Evolutionary conservation across 2,797 vertebrate species (phyloP).

Genomic region (Helostoma temminkii): DNA sequence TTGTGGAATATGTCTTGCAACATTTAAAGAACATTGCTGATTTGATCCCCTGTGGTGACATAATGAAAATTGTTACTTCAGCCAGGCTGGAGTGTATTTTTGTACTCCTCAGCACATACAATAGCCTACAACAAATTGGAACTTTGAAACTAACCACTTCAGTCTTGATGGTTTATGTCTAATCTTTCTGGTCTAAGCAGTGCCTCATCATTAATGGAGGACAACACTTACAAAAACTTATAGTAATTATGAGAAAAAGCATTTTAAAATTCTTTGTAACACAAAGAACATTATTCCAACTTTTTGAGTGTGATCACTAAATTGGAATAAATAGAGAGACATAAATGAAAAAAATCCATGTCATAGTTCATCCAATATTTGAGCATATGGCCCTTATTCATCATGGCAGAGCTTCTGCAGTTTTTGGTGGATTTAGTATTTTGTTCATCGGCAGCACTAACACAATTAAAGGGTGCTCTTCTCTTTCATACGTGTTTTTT

Average conservation of each 20-base stretch:
- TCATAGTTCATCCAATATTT: not conserved
- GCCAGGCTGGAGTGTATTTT: no score
- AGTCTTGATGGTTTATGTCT: not conserved
- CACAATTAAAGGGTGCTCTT: not conserved
- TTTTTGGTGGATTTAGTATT: not conserved
- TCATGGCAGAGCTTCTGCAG: not conserved
- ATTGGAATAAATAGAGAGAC: no score
- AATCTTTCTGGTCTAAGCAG: not conserved
- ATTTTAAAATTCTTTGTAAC: not conserved
- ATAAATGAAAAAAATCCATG: not conserved
- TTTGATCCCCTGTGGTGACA: not conserved
- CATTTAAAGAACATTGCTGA: not conserved
- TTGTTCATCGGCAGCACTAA: no score
- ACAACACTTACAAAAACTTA: not conserved
- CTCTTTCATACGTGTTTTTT: not conserved
- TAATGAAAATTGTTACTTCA: not conserved
- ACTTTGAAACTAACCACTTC: no score
- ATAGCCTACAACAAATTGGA: no score
- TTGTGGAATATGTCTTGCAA: no score
- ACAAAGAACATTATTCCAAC: not conserved
- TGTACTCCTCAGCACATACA: no score
- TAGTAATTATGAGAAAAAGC: not conserved
- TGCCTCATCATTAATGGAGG: not conserved
- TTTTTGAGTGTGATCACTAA: not conserved
- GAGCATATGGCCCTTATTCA: no score